Conservation (phyloP, 2,888 invertebrate genomes). For the Clunio marinus region DNA sequence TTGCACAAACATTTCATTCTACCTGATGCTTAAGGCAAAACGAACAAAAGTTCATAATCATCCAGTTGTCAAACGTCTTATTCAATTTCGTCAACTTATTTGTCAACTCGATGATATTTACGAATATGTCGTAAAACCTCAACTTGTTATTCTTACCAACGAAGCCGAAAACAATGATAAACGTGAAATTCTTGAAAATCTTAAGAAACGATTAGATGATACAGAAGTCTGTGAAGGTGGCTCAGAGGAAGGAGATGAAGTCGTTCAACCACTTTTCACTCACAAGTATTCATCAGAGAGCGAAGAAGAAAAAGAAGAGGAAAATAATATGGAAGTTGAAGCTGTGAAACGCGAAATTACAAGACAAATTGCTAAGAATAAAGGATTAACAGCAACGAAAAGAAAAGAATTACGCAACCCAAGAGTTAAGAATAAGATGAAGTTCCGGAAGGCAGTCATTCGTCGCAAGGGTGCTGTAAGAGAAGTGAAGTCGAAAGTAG, state of each 20-base stretch:
- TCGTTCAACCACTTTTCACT: constrained; percentile 47
- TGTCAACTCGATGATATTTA: constrained; percentile 69
- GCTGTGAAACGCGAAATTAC: constrained; percentile 74
- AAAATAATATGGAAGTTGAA: constrained; percentile 46
- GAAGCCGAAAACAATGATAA: constrained; percentile 46
- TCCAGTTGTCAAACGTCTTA: constrained; percentile 82
- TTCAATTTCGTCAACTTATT: constrained; percentile 73
- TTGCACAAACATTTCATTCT: constrained; percentile 79
- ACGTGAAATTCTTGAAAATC: constrained; percentile 46
- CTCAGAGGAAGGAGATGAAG: constrained; percentile 53
- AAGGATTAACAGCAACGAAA: constrained; percentile 83
- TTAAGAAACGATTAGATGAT: constrained; percentile 44
- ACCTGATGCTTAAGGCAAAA: constrained; percentile 76
- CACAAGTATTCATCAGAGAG: constrained; percentile 48
- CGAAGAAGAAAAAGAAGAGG: constrained; percentile 45
- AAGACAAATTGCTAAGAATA: constrained; percentile 93
- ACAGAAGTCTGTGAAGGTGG: constrained; percentile 50
- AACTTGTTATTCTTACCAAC: constrained; percentile 61
- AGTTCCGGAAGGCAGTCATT: constrained; percentile 87
- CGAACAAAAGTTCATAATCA: constrained; percentile 70
- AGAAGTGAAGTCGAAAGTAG: constrained; percentile 72
- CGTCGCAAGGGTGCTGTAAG: constrained; percentile 90
- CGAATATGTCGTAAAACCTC: constrained; percentile 62
- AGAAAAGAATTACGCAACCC: constrained; percentile 93
- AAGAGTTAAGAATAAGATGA: constrained; percentile 88